phyloP scores from a whole-genome alignment of 2,113 vertebrate genomes.

The Etheostoma cragini region DNA sequence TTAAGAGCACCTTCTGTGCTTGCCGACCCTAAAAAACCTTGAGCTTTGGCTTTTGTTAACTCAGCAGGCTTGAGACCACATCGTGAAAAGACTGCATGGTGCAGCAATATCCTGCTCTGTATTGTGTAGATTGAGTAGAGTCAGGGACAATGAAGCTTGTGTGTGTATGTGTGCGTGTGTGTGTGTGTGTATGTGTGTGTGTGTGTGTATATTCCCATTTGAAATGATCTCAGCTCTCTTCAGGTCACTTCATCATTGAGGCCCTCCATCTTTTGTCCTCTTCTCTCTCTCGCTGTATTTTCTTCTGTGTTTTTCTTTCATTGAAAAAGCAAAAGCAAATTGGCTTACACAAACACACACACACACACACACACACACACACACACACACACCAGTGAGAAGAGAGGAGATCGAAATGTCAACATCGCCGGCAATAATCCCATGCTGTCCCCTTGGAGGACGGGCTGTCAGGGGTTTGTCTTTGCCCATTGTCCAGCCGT shows the following conservation, averaged over 20 bases:
- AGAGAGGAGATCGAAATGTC: slow-evolving; percentile 64
- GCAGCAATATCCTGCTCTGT: slow-evolving; percentile 71
- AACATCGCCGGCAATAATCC: slow-evolving; percentile 61
- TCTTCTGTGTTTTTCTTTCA: slow-evolving; percentile 67
- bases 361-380: slow-evolving; percentile 30
- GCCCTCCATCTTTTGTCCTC: slow-evolving; percentile 67
- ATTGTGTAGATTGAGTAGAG: slow-evolving; percentile 55
- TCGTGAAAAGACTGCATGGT: slow-evolving; percentile 61
- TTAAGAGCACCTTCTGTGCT: slow-evolving; percentile 33
- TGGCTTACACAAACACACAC: slow-evolving; percentile 41
- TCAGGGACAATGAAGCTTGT: slow-evolving; percentile 57
- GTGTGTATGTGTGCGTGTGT: slow-evolving; percentile 38
- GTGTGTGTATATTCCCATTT: slow-evolving; percentile 55
- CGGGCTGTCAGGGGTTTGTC: slow-evolving; percentile 63
- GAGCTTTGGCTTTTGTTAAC: slow-evolving; percentile 61
- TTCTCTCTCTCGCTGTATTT: slow-evolving; percentile 57
- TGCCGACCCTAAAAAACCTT: slow-evolving; percentile 37
- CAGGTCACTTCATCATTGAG: slow-evolving; percentile 78
- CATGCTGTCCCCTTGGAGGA: slow-evolving; percentile 59
- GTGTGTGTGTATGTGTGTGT: slow-evolving; percentile 32
- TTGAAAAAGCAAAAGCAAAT: slow-evolving; percentile 68
- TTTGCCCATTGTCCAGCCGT: slow-evolving; percentile 61
- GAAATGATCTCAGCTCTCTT: slow-evolving; percentile 78
- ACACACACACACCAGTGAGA: slow-evolving; percentile 48
- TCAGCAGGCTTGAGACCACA: slow-evolving; percentile 65